Evolutionary conservation across 2,113 vertebrate genomes (phyloP).

Genomic region (Apteryx mantelli): DNA sequence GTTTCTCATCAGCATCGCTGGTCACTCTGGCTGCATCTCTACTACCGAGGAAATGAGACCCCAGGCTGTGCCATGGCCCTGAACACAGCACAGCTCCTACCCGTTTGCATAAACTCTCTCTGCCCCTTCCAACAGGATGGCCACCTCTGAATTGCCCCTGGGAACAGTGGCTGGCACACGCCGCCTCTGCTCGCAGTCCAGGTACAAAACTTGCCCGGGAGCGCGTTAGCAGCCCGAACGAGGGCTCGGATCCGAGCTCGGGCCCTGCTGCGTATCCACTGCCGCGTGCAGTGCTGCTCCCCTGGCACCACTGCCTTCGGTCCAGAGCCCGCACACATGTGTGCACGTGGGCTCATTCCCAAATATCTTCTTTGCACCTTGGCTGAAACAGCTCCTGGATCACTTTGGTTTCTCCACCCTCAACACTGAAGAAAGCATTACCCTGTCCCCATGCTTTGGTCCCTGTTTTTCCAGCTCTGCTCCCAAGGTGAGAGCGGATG

Average conservation of each 20-base stretch:
- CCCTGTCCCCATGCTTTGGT: neutral
- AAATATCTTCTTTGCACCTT: neutral
- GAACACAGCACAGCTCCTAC: neutral
- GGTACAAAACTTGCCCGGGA: accelerated
- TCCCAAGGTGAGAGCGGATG: neutral
- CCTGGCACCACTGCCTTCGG: no score
- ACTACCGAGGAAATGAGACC: neutral
- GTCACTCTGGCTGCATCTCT: neutral
- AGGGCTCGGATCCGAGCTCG: no score
- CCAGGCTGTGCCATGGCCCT: neutral
- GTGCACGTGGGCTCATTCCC: neutral
- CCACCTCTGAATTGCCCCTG: neutral
- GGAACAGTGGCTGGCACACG: neutral
- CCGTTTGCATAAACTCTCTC: neutral
- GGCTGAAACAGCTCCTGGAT: neutral
- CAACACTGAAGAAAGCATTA: neutral
- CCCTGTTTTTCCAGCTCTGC: neutral
- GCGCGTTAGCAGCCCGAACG: neutral
- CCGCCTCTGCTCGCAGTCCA: neutral
- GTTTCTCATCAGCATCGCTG: neutral
- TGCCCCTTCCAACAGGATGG: accelerated
- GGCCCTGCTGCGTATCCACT: neutral
- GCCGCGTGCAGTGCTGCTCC: no score
- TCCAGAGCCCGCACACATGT: no score
- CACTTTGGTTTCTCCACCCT: neutral